Evolutionary conservation across 92 coral and sea anemone genomes (phyloP), one percentile per base, ranked within the genome.

Genomic region (Anthopleura xanthogrammica): DNA sequence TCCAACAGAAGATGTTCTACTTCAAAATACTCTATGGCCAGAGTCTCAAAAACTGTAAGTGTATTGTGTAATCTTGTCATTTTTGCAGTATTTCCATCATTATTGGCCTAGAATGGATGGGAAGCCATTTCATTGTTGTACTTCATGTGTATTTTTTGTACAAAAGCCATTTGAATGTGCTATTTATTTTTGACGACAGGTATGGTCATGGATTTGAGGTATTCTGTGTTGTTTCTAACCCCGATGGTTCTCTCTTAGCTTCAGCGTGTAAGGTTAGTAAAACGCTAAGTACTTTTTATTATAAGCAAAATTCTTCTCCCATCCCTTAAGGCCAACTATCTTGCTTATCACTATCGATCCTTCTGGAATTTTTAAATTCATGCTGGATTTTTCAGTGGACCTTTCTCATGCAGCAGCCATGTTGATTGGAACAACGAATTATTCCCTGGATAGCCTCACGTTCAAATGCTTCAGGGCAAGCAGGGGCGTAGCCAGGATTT

Each of bases 31-130:
- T 12, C 89, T 96, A 20, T 96, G 99, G 99, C 99, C 99, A 12
- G 99, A 96, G n/a, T 90, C 92, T 60, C 99, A 96, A 81, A 96
- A 96, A 86, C 91, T 96, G 99, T 96, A 77, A 89, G 99, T 96
- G 9, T 3, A 54, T 6, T 54, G 7, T 54, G 58, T 54, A 8
- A 11, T 54, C 58, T 54, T 12, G 3, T 7, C 29, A 62, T 19
- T 19, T 7, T n/a, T 62, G 23, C 36, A 19, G 10, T 62, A 62
- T 19, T 5, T 62, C 36, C 64, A 4, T 6, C 54, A 0, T 0
- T 0, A 11, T 50, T 50, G 11, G 7, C 54, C 54, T 5, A 50
- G 11, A 50, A 4, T 54, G 58, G 16, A 2, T 0, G 58, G 58
- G 58, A 11, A 54, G 58, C 58, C 58, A 54, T 14, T 54, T 54